These are phyloP conservation scores for Palythoa grandis DNA, from an alignment of 92 coral and sea anemone genomes.

Conservation along the genomic window DNA sequence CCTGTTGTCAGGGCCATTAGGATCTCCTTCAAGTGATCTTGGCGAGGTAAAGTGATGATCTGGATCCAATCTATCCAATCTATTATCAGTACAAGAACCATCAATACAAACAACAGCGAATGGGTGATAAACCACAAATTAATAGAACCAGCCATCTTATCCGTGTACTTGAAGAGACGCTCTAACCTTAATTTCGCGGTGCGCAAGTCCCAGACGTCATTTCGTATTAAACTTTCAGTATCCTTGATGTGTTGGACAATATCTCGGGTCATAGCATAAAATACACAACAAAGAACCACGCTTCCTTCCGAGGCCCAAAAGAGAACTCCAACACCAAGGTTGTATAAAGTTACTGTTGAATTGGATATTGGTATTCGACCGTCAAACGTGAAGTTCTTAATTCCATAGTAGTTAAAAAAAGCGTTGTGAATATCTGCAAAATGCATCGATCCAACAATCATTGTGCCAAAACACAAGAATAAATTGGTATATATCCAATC, in stretches of 20 bases:
- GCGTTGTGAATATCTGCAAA: conserved; percentile 44
- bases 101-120: conserved; percentile 48
- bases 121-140: conserved; percentile 65
- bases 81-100: conserved; percentile 41
- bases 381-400: conserved; percentile 50
- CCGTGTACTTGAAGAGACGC: conserved; percentile 61
- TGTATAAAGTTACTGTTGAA: conserved; percentile 39
- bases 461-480: conserved; percentile 52
- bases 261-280: too few species aligned
- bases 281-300: conserved; percentile 63
- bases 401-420: too few species aligned
- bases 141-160: conserved; percentile 43
- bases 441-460: conserved; percentile 37
- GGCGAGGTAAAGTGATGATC: neutral
- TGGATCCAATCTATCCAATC: conserved; percentile 62
- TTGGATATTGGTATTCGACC: conserved; percentile 26
- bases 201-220: conserved; percentile 49
- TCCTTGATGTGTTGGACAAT: conserved; percentile 59
- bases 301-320: conserved; percentile 61
- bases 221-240: conserved; percentile 52
- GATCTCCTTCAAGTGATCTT: too few species aligned
- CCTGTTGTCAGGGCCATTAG: conserved; percentile 46
- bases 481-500: conserved; percentile 62
- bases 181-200: conserved; percentile 56
- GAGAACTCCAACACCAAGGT: conserved; percentile 27